phyloP scores from a whole-genome alignment of 2,888 invertebrate species.

The Rosalia funebris region DNA sequence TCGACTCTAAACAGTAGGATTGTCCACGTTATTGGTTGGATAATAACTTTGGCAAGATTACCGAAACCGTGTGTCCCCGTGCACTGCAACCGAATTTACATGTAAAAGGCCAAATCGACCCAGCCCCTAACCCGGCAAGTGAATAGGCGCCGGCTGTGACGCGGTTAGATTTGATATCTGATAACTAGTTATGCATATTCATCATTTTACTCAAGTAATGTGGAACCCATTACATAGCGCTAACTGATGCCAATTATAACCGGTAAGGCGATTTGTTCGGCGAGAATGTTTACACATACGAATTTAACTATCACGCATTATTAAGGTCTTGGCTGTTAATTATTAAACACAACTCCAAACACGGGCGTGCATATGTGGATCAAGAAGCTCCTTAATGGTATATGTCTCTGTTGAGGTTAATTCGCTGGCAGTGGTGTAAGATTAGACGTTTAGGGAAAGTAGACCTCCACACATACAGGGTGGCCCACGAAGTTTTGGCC shows the following conservation, averaged over 20 bases:
- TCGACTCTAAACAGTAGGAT: neutral
- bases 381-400: conserved; percentile 4
- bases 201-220: conserved; percentile 29
- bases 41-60: conserved; percentile 6
- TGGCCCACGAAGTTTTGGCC: too few species aligned
- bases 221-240: conserved; percentile 24
- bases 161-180: conserved; percentile 31
- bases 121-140: conserved; percentile 16
- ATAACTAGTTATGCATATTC: conserved; percentile 40
- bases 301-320: conserved; percentile 23
- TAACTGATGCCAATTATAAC: conserved; percentile 24
- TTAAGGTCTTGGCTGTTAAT: conserved; percentile 15
- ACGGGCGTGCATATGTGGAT: neutral
- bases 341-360: conserved; percentile 15
- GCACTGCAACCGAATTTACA: conserved; percentile 15
- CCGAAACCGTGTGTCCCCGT: conserved; percentile 9
- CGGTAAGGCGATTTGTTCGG: conserved; percentile 27
- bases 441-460: conserved; percentile 1
- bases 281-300: conserved; percentile 26
- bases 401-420: conserved; percentile 18
- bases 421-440: neutral
- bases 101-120: conserved; percentile 17
- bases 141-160: conserved; percentile 18
- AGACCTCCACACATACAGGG: too few species aligned
- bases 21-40: conserved; percentile 2